Evolutionary conservation across 1,140 invertebrate species (phyloP).

Genomic region (Marisa cornuarietis): DNA sequence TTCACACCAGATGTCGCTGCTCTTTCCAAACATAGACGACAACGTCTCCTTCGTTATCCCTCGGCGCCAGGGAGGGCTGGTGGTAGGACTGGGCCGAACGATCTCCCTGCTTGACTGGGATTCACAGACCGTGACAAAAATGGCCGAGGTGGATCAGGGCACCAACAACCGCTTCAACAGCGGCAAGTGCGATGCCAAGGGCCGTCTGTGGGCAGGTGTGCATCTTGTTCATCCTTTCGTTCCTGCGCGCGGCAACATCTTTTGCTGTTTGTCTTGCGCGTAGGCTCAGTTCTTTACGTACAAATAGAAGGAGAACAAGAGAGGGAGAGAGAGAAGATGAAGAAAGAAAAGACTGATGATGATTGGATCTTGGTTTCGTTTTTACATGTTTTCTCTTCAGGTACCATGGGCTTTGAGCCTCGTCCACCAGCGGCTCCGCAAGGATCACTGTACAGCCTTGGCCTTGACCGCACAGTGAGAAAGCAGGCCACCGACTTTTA

Average conservation of each 20-base stretch:
- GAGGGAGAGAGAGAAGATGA: too few species aligned
- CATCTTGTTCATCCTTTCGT: not conserved
- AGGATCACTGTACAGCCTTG: constrained; percentile 55
- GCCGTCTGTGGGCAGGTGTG: constrained; percentile 79
- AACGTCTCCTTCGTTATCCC: constrained; percentile 72
- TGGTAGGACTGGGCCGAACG: constrained; percentile 30
- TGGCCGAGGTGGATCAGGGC: constrained; percentile 64
- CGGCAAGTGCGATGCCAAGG: constrained; percentile 84
- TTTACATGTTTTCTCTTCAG: not conserved
- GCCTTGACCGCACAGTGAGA: constrained; percentile 40
- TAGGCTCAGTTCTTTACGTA: too few species aligned
- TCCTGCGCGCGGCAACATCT: too few species aligned
- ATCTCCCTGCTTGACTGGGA: constrained; percentile 45
- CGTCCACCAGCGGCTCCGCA: not conserved
- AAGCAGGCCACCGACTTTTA: constrained; percentile 57
- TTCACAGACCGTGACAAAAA: constrained; percentile 20
- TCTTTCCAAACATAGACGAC: constrained; percentile 37
- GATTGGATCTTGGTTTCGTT: too few species aligned
- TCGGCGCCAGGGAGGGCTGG: constrained; percentile 49
- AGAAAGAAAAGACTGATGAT: too few species aligned
- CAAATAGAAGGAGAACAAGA: too few species aligned
- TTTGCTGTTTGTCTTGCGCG: not conserved
- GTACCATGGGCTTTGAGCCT: not conserved
- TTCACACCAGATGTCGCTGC: too few species aligned
- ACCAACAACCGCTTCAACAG: constrained; percentile 80